Base-by-base conservation (phyloP, 2,888 invertebrate genomes). In the Siphlonurus alternatus region DNA sequence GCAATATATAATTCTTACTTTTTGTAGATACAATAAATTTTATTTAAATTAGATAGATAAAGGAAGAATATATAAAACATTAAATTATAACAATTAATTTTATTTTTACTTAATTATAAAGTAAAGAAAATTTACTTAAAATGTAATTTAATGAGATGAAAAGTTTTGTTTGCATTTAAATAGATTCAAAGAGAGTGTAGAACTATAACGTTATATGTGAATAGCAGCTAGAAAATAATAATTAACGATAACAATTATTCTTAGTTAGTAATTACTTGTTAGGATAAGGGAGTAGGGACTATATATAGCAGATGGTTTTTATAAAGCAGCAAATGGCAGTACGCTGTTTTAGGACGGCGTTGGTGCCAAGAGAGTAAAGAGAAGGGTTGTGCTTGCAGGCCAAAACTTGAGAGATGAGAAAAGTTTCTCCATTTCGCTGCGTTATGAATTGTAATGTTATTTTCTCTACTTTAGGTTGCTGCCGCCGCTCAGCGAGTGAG, bases 331-430 rank as follows among this genome's bases (percentile, higher is more conserved):
- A 38, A 38, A 38, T 38, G 38, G 38, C 15, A 38, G 5, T 38
- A 38, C 15, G 38, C 38, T 10, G 38, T 38, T 38, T 38, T 15
- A 38, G 15, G 15, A 15, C 15, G 38, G 38, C 38, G 38, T 15
- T 15, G 5, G 7, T 15, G 38, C 38, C 15, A 38, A 38, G 38
- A 38, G 38, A 38, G 38, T 5, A 38, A 10, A 38, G 5, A 15
- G 38, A 38, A 38, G 15, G 38, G 38, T 5, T 38, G 5, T 38
- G 38, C 38, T 38, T 38, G 15, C 38, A 38, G 38, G 5, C 38
- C 38, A 56, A 56, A 56, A 56, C 19, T 56, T 56, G 56, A 56
- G 20, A 56, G 56, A 56, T 56, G 56, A 22, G 56, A 56, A 56
- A 56, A 56, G 56, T 56, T 56, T 56, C 56, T 56, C 22, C 56